Percentiles rank a stretch among this genome's conserved stretches.
Conservation (phyloP, 2,113 vertebrate species). For the Pseudorasbora parva region DNA sequence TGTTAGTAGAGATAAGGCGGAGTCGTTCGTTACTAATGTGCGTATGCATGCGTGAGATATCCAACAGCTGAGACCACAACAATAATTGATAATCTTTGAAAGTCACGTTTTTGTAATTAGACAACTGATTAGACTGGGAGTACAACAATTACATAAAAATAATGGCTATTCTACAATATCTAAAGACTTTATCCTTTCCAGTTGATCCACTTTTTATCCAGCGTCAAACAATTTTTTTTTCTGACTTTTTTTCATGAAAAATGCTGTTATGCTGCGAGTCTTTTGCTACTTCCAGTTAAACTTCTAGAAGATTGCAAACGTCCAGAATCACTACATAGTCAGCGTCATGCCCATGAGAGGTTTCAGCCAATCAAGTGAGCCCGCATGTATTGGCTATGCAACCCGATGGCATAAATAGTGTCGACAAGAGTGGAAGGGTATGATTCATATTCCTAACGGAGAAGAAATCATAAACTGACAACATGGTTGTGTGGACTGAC, state of each 20-base stretch:
- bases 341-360: background rate
- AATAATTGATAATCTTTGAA: background rate
- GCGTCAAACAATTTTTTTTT: background rate
- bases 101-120: background rate
- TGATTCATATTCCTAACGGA: constrained; percentile 57
- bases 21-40: background rate
- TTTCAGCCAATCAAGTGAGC: background rate
- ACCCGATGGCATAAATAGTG: constrained; percentile 43
- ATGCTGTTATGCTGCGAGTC: background rate
- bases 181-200: background rate
- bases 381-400: background rate
- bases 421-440: background rate
- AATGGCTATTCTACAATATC: background rate
- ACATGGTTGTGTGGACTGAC: constrained; percentile 75
- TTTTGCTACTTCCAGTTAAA: background rate
- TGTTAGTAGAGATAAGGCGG: constrained; percentile 59
- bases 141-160: background rate
- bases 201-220: background rate
- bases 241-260: background rate
- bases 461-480: constrained; percentile 29
- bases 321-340: background rate
- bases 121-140: background rate
- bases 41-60: constrained; percentile 36
- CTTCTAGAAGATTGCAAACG: background rate
- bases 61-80: background rate